Evolutionary conservation across 2,113 vertebrate genomes (phyloP).

Genomic region (Nibea albiflora): DNA sequence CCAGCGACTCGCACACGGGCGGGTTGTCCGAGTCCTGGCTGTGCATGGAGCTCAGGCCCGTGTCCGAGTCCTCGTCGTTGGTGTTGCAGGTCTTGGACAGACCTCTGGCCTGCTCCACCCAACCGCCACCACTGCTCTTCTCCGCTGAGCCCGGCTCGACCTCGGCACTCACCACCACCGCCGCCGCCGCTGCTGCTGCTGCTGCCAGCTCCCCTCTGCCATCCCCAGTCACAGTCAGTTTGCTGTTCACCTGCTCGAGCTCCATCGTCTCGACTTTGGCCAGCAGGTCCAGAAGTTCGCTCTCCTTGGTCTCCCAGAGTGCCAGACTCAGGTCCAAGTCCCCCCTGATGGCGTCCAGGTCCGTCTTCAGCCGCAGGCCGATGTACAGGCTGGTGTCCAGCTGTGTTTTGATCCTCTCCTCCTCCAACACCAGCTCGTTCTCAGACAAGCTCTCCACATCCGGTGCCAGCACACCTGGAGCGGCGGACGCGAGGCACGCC

Average conservation of each 20-base stretch:
- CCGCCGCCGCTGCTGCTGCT: constrained; percentile 42
- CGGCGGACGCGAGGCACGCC: constrained; percentile 6
- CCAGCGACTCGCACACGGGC: constrained; percentile 93
- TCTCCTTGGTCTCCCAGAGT: constrained; percentile 88
- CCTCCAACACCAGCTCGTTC: constrained; percentile 85
- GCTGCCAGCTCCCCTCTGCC: constrained; percentile 9
- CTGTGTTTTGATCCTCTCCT: constrained; percentile 91
- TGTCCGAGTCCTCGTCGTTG: constrained; percentile 96
- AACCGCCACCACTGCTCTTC: constrained; percentile 69
- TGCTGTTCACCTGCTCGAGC: constrained; percentile 55
- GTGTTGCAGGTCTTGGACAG: constrained; percentile 85
- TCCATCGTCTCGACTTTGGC: constrained; percentile 87
- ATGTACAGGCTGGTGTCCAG: constrained; percentile 95
- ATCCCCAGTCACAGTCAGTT: constrained; percentile 8
- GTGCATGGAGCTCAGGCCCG: constrained; percentile 97
- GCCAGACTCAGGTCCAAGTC: constrained; percentile 89
- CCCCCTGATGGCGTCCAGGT: constrained; percentile 87
- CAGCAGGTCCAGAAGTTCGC: constrained; percentile 88
- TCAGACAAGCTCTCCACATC: constrained; percentile 71
- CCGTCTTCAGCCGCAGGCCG: constrained; percentile 91
- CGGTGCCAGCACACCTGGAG: constrained; percentile 24
- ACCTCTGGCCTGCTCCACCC: constrained; percentile 88
- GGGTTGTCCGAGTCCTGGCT: constrained; percentile 96
- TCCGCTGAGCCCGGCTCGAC: constrained; percentile 49
- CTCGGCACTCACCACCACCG: constrained; percentile 71